A percentile compares a stretch with the other conserved stretches of the same genome.
phyloP scores from a whole-genome alignment of 1,140 invertebrate genomes.

The Ylistrum balloti region DNA sequence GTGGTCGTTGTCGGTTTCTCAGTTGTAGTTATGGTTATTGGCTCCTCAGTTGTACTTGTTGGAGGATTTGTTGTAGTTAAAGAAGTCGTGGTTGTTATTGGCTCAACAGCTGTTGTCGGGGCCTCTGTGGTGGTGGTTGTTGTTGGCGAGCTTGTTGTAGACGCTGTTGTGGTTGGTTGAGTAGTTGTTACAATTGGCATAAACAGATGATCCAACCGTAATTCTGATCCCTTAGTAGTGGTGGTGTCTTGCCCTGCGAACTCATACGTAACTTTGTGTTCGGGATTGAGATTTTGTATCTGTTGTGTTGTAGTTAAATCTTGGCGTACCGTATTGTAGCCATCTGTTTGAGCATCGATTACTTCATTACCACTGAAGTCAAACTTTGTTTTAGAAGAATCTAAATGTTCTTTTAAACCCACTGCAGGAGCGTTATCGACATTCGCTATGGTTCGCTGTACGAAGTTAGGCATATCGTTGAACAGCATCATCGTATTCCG shows the following conservation, averaged over 20 bases:
- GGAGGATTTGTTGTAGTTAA: not conserved
- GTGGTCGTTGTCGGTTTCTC: not conserved
- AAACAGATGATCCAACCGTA: no score
- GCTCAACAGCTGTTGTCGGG: not conserved
- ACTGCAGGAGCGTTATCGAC: not conserved
- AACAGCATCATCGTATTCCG: not conserved
- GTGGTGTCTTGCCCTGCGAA: no score
- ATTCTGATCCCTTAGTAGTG: no score
- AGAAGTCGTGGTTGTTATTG: not conserved
- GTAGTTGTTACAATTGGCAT: no score
- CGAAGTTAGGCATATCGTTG: not conserved
- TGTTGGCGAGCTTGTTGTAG: no score
- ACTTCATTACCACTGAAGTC: no score
- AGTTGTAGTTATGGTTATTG: not conserved
- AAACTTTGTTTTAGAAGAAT: not conserved
- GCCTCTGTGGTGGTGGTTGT: not conserved
- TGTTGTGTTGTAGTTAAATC: no score
- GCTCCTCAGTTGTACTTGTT: not conserved
- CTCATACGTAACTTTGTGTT: no score
- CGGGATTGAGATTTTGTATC: no score
- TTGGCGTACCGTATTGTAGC: no score
- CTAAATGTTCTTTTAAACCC: not conserved
- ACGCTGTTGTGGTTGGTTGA: no score
- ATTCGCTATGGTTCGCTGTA: not conserved
- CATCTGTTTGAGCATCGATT: no score